A percentile compares a stretch with the other conserved stretches of the same genome.
These are phyloP conservation scores for Chloromyia formosa DNA, from an alignment of 2,888 invertebrate species.

Conservation along the genomic window DNA sequence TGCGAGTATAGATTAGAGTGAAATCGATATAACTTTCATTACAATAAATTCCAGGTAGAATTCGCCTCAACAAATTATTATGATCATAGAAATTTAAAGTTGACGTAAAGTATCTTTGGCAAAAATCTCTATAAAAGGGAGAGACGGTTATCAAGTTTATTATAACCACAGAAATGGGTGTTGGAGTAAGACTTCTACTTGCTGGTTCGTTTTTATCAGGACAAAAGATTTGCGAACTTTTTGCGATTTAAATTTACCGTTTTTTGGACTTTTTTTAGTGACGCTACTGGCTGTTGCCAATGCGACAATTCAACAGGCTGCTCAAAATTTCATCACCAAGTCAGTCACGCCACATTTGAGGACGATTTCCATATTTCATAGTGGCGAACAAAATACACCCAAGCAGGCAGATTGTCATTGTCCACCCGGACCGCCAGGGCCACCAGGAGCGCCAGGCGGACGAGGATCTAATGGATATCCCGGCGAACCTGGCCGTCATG, in stretches of 20 bases:
- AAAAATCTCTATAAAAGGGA: slow-evolving; percentile 37
- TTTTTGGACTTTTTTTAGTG: slow-evolving; percentile 3
- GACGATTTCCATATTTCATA: slow-evolving; percentile 1
- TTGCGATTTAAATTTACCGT: neutral
- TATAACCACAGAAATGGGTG: slow-evolving; percentile 32
- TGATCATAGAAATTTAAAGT: too few relatives aligned
- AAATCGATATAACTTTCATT: too few relatives aligned
- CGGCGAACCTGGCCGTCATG: slow-evolving; percentile 4
- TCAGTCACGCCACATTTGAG: slow-evolving; percentile 8
- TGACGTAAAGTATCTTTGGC: too few relatives aligned
- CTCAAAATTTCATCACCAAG: neutral
- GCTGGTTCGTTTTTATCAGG: neutral
- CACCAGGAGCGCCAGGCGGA: slow-evolving; percentile 26
- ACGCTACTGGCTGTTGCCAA: neutral
- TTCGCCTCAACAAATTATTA: too few relatives aligned
- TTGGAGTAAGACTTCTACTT: slow-evolving; percentile 40
- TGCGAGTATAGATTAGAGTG: too few relatives aligned
- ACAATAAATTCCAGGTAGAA: too few relatives aligned
- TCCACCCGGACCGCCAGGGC: slow-evolving; percentile 41
- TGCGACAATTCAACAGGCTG: neutral
- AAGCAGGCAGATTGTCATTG: slow-evolving; percentile 2
- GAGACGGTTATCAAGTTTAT: neutral
- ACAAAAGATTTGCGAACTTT: neutral
- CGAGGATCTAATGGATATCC: slow-evolving; percentile 35
- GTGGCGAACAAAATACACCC: neutral